These are phyloP conservation scores for Scaptomyza montana DNA, from an alignment of 1,140 invertebrate genomes.

Conservation along the genomic window DNA sequence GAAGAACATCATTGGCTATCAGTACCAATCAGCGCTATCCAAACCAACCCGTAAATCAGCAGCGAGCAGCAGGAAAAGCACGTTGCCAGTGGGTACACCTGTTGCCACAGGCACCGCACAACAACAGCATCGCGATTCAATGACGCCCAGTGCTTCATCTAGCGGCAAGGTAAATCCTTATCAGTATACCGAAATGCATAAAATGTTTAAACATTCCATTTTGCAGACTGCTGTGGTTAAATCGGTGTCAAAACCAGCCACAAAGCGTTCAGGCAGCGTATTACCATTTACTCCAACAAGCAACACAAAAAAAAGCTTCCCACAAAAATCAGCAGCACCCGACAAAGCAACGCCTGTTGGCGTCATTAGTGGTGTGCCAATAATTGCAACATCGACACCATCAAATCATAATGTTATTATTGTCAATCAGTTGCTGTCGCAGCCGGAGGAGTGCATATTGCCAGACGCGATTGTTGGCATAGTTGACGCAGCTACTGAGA, in stretches of 20 bases:
- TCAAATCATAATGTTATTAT: conserved; percentile 51
- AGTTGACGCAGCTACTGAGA: conserved; percentile 24
- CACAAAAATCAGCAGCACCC: not conserved
- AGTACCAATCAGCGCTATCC: conserved; percentile 13
- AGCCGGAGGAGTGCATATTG: conserved; percentile 61
- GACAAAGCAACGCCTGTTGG: not conserved
- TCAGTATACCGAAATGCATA: no score
- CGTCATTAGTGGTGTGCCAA: no score
- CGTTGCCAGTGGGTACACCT: not conserved
- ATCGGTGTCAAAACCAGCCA: not conserved
- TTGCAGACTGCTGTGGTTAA: not conserved
- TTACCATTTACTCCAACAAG: no score
- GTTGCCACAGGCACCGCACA: not conserved
- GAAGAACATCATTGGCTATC: conserved; percentile 61
- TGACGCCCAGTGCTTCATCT: not conserved
- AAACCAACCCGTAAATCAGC: not conserved
- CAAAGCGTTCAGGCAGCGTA: no score
- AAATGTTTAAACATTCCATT: not conserved
- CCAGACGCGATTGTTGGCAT: conserved; percentile 40
- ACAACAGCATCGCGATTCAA: not conserved
- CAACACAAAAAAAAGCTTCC: not conserved
- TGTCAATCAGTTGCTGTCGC: conserved; percentile 44
- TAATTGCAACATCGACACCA: not conserved
- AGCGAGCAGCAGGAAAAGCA: not conserved
- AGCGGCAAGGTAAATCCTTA: conserved; percentile 6